These are phyloP conservation scores for Peromyscus polionotus DNA, from an alignment of 2,113 vertebrate genomes.

Conservation along the genomic window DNA sequence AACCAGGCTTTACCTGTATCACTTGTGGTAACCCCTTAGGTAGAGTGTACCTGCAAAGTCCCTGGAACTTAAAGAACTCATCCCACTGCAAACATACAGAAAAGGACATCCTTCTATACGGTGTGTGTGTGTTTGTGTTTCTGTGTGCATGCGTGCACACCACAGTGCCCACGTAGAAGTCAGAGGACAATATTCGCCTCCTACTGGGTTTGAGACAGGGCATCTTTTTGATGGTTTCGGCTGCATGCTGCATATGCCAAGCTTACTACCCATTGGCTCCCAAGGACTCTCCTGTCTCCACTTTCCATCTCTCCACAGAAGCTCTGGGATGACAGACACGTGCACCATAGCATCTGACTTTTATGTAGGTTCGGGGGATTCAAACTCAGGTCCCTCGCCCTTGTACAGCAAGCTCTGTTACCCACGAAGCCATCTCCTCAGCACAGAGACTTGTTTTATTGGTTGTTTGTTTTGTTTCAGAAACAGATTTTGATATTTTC, in stretches of 20 bases:
- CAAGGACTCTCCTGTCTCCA: neutral
- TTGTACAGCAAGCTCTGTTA: neutral
- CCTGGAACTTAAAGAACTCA: neutral
- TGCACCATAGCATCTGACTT: neutral
- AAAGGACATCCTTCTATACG: neutral
- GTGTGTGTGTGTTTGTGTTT: neutral
- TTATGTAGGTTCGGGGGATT: neutral
- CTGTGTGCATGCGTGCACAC: too few species aligned
- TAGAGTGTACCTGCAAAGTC: neutral
- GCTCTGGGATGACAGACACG: neutral
- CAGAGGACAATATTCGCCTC: neutral
- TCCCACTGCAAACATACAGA: neutral
- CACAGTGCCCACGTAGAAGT: neutral
- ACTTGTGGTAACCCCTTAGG: neutral
- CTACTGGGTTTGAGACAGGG: neutral
- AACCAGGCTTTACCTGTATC: neutral
- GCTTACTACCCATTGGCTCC: neutral
- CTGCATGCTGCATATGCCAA: neutral
- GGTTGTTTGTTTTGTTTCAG: neutral
- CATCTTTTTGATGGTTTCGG: neutral
- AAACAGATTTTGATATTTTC: neutral
- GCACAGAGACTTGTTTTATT: neutral
- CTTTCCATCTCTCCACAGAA: neutral
- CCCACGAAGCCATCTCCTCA: too few species aligned
- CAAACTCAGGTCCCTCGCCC: too few species aligned